Evolutionary conservation across 30 jellyfish, hydroid and myxozoan genomes (phyloP).

Genomic region (Hydractinia echinata): DNA sequence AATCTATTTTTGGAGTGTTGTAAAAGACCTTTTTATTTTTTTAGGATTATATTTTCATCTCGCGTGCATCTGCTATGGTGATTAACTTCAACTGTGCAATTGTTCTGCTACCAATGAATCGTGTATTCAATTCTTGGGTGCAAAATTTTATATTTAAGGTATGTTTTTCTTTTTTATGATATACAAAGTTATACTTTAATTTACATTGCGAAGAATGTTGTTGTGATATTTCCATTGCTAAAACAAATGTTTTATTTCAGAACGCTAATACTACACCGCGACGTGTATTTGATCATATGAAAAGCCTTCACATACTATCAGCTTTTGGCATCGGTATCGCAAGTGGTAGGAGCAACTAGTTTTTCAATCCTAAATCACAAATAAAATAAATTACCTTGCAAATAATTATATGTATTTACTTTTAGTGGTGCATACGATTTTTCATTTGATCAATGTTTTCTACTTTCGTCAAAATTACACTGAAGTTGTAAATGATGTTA

Average conservation of each 20-base stretch:
- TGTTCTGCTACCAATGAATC: conserved; percentile 67
- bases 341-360: too few relatives aligned
- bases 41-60: conserved; percentile 61
- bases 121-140: conserved; percentile 48
- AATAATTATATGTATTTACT: not conserved
- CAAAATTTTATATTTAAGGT: conserved; percentile 54
- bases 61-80: conserved; percentile 68
- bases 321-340: too few relatives aligned
- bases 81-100: conserved; percentile 54
- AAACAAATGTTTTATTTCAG: too few relatives aligned
- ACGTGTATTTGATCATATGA: too few relatives aligned
- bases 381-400: too few relatives aligned
- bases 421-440: conserved; percentile 61
- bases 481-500: conserved; percentile 33
- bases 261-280: too few relatives aligned
- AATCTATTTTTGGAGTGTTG: too few relatives aligned
- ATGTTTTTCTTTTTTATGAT: not conserved
- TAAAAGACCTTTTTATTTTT: conserved; percentile 2
- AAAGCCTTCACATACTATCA: too few relatives aligned
- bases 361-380: too few relatives aligned
- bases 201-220: not conserved
- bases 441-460: conserved; percentile 59
- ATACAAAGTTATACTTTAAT: not conserved
- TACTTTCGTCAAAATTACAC: conserved; percentile 44
- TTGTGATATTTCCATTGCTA: too few relatives aligned